Evolutionary conservation across 2,797 vertebrate genomes (phyloP).

Genomic region (Schizothorax lantsangensis): DNA sequence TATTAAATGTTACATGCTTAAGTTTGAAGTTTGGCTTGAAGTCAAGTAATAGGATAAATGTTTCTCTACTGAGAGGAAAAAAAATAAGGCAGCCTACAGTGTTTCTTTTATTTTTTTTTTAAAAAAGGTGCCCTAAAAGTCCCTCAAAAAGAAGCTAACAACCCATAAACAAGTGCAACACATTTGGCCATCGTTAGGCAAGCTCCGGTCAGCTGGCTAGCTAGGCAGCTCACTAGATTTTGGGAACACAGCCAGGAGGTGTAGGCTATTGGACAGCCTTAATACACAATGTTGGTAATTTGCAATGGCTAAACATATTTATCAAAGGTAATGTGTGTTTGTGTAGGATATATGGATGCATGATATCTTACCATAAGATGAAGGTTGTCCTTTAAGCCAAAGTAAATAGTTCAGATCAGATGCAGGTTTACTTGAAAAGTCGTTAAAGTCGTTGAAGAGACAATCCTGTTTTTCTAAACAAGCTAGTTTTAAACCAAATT

Average conservation of each 20-base stretch:
- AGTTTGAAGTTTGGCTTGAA: conserved; percentile 7
- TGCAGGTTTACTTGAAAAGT: conserved; percentile 28
- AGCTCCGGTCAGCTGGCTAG: not conserved
- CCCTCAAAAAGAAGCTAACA: not conserved
- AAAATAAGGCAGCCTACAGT: not conserved
- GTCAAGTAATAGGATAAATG: not conserved
- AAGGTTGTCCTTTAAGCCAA: not conserved
- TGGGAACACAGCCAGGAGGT: not conserved
- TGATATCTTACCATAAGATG: conserved; percentile 5
- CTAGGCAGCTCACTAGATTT: conserved; percentile 1
- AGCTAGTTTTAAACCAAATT: not conserved
- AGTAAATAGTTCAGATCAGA: not conserved
- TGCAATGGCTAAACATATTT: not conserved
- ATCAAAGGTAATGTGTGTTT: not conserved
- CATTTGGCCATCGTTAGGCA: not conserved
- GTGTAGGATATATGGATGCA: not conserved
- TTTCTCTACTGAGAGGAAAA: not conserved
- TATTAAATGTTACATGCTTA: conserved; percentile 39
- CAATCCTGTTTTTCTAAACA: not conserved
- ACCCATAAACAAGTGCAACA: not conserved
- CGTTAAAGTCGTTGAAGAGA: not conserved
- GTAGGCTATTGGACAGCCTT: not conserved
- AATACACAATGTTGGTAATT: not conserved
- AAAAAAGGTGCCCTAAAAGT: not conserved
- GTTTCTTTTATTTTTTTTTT: not conserved